Evolutionary conservation across 2,113 vertebrate genomes (phyloP), one percentile per base, ranked within the genome.

Genomic region (Silurus asotus): DNA sequence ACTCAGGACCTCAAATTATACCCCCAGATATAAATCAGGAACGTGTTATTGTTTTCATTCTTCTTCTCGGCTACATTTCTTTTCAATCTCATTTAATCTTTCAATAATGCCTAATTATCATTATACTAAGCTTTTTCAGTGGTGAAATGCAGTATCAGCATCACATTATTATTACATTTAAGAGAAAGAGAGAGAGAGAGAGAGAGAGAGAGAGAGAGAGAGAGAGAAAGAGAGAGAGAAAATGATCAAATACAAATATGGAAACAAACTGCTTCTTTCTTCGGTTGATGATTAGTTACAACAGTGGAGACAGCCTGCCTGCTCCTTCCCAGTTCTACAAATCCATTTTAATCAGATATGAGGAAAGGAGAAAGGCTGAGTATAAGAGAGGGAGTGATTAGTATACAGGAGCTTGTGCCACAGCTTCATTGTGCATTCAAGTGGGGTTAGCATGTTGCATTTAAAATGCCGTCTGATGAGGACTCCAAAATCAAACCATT

Each of bases 401-500:
- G 98, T 98, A 99, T 98, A 98, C 98, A 99, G 96, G 96, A 96
- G 96, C 96, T 97, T 96, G 96, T 97, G 97, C 96, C 95, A 95
- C 94, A 93, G 96, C 96, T 97, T 99, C 98, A 99, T 99, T 99
- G 98, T 37, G 96, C 97, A 99, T 99, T 99, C 98, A 96, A 99
- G 97, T 95, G 96, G 97, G 97, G 97, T 97, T 96, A 97, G 96
- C 97, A 97, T 96, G 97, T 97, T 97, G 96, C 97, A 99, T 99
- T 99, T 99, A 98, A 99, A 98, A 99, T 99, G 97, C 98, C 97
- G 98, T 96, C 97, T 99, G 98, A 99, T 99, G 98, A 99, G 98
- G 98, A 98, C 97, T 97, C 98, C 97, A 98, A 99, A 99, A 98
- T 99, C 98, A 99, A 99, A 99, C 98, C 97, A 99, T 99, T 99